Evolutionary conservation across 2,888 invertebrate species (phyloP).

Genomic region (Caenorhabditis drosophilae): DNA sequence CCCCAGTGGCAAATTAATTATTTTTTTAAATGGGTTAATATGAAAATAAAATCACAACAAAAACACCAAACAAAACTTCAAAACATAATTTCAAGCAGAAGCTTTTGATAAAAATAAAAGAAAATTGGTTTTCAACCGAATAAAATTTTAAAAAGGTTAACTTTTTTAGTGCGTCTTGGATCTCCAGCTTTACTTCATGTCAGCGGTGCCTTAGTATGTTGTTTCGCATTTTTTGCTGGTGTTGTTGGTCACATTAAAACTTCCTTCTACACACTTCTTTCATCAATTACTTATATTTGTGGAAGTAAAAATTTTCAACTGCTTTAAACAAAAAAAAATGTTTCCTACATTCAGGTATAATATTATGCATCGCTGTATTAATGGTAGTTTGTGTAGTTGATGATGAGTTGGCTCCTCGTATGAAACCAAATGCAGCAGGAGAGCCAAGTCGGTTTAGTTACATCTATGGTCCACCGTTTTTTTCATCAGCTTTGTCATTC

Average conservation of each 20-base stretch:
- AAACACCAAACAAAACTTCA: too few species aligned
- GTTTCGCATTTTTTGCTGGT: constrained; percentile 57
- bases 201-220: constrained; percentile 56
- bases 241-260: constrained; percentile 57
- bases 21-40: too few species aligned
- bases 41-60: too few species aligned
- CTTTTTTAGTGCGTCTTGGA: constrained; percentile 57
- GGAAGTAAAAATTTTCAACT: too few species aligned
- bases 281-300: constrained; percentile 63
- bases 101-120: too few species aligned
- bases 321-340: too few species aligned
- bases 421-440: constrained; percentile 66
- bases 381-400: constrained; percentile 69
- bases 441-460: constrained; percentile 65
- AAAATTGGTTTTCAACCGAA: too few species aligned
- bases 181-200: constrained; percentile 63
- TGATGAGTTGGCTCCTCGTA: constrained; percentile 66
- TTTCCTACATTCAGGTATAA: constrained; percentile 43
- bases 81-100: too few species aligned
- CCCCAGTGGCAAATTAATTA: too few species aligned
- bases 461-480: constrained; percentile 62
- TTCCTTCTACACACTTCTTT: constrained; percentile 56
- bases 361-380: constrained; percentile 59
- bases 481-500: constrained; percentile 62
- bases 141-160: neutral